Base-by-base conservation (phyloP, 2,888 invertebrate genomes). In the Smittia sp. region DNA sequence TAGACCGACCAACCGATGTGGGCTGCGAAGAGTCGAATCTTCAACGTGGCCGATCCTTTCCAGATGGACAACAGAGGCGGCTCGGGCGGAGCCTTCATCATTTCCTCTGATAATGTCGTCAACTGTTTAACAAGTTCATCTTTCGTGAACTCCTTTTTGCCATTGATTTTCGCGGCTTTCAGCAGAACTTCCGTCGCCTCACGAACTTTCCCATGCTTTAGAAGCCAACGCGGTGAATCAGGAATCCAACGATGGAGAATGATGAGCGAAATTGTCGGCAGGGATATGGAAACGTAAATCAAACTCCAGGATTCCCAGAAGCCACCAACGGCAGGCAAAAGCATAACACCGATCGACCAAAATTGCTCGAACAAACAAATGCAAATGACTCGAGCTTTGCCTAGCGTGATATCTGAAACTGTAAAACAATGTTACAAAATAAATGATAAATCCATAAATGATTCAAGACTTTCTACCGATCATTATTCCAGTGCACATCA, bases 271-370 rank as follows among this genome's bases (percentile, higher is more conserved):
- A 83, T 76, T 62, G 83, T 83, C 13, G 84, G 84, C 76, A 81
- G 79, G 1, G 83, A 83, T 74, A 84, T 84, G 27, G 82, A 81
- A 79, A 84, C 80, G 75, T 84, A 84, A 15, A 84, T 79, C 75
- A 82, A 79, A 0, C 80, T 79, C 84, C 84, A 84, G 75, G 82
- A 83, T 20, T 79, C 78, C 76, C 81, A 81, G 74, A 82, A 80
- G 74, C 81, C 81, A 11, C 82, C 82, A 6, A 84, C 78, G 1
- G 80, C 80, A 1, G 84, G 83, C 75, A 84, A 76, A 76, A 83
- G 76, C 76, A 84, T 83, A n/a, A 84, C 84, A 13, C 84, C 84
- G 76, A 84, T 78, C 13, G 84, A 84, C 84, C 84, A 84, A 76
- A 84, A 83, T 74, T 81, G 81, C 75, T 84, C 84, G 75, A 83